Percentiles rank a stretch among this genome's conserved stretches.
These are phyloP conservation scores for Drosophila cognata DNA, from an alignment of 2,888 invertebrate species.

Conservation along the genomic window DNA sequence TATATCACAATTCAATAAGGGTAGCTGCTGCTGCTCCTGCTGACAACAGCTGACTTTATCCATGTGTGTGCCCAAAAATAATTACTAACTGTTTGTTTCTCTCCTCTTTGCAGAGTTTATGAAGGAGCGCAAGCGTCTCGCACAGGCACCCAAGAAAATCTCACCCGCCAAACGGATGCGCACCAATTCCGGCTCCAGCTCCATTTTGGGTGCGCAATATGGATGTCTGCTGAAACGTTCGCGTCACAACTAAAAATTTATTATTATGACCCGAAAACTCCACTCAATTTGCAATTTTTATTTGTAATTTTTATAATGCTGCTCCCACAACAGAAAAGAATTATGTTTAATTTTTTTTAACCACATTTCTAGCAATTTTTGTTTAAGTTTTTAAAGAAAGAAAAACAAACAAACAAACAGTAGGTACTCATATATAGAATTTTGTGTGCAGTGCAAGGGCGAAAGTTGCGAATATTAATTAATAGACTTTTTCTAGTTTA, in stretches of 20 bases:
- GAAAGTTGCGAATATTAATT: slow-evolving; percentile 78
- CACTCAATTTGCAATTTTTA: slow-evolving; percentile 70
- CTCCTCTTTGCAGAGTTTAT: slow-evolving; percentile 83
- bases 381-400: slow-evolving; percentile 42
- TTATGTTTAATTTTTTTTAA: slow-evolving; percentile 16
- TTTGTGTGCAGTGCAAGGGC: slow-evolving; percentile 75
- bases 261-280: slow-evolving; percentile 23
- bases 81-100: slow-evolving; percentile 34
- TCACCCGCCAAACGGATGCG: slow-evolving; percentile 84
- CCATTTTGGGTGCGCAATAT: slow-evolving; percentile 56
- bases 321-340: slow-evolving; percentile 20
- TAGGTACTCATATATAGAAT: slow-evolving; percentile 22
- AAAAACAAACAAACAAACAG: slow-evolving; percentile 18
- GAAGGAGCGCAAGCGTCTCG: slow-evolving; percentile 85
- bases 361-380: slow-evolving; percentile 13
- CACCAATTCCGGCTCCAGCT: slow-evolving; percentile 64
- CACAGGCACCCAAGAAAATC: slow-evolving; percentile 84
- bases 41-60: slow-evolving; percentile 64
- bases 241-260: slow-evolving; percentile 55
- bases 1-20: slow-evolving; percentile 50
- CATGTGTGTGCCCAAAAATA: slow-evolving; percentile 23
- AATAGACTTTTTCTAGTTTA: slow-evolving; percentile 53
- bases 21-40: slow-evolving; percentile 27
- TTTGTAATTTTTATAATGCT: slow-evolving; percentile 57
- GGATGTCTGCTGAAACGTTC: slow-evolving; percentile 61